Evolutionary conservation across 2,888 invertebrate species (phyloP).

Genomic region (Leptinotarsa peninsularis): DNA sequence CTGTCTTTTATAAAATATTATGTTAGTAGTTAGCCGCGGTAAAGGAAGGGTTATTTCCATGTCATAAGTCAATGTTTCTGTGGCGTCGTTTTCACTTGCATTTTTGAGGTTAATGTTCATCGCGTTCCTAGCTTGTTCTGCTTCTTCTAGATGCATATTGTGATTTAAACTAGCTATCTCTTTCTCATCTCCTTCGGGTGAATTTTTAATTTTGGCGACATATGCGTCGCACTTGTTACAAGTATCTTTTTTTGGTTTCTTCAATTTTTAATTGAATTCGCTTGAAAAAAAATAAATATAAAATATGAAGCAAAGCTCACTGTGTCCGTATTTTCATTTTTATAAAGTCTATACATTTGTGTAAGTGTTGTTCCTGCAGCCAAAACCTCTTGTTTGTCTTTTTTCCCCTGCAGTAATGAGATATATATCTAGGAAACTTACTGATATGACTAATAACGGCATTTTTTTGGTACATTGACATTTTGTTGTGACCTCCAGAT

Average conservation of each 20-base stretch:
- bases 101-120: neutral
- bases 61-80: slow-evolving; percentile 63
- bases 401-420: slow-evolving; percentile 11
- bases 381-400: slow-evolving; percentile 19
- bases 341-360: slow-evolving; percentile 14
- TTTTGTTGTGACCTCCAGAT: slow-evolving; percentile 42
- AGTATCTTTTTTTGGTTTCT: slow-evolving; percentile 22
- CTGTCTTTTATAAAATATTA: slow-evolving; percentile 20
- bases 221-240: slow-evolving; percentile 26
- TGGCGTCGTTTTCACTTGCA: slow-evolving; percentile 3
- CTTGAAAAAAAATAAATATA: neutral
- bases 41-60: slow-evolving; percentile 47
- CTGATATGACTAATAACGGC: slow-evolving; percentile 20
- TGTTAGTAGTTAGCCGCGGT: slow-evolving; percentile 33
- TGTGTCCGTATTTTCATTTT: slow-evolving; percentile 6
- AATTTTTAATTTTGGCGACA: neutral
- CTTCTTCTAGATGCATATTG: slow-evolving; percentile 19
- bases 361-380: slow-evolving; percentile 17
- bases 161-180: neutral
- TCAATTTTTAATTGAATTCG: slow-evolving; percentile 10
- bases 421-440: slow-evolving; percentile 12
- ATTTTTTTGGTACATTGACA: slow-evolving; percentile 28
- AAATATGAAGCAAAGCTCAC: slow-evolving; percentile 8
- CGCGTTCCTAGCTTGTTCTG: slow-evolving; percentile 37
- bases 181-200: neutral